Conservation (phyloP, 2,888 invertebrate genomes). For the Timema cristinae region DNA sequence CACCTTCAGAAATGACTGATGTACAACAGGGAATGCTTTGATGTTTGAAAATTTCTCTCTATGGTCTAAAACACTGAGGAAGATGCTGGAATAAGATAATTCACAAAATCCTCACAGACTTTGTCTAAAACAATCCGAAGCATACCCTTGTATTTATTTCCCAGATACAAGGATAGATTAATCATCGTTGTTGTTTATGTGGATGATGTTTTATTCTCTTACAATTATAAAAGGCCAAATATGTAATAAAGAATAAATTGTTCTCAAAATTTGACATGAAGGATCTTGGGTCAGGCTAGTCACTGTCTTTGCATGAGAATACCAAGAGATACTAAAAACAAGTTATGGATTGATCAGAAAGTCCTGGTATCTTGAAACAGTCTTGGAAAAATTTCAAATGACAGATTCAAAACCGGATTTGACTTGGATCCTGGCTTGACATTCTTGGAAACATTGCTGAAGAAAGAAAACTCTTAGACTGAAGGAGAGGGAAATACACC, state of each 20-base stretch:
- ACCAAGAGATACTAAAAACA: too few species aligned
- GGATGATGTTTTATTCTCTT: neutral
- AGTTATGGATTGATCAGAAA: too few species aligned
- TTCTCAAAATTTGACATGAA: neutral
- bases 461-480: too few species aligned
- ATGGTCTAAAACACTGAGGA: neutral
- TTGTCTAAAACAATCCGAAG: neutral
- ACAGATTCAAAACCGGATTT: too few species aligned
- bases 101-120: neutral
- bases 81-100: neutral
- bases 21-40: too few species aligned
- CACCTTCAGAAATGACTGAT: neutral
- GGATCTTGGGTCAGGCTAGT: neutral
- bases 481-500: too few species aligned
- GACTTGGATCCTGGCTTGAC: too few species aligned
- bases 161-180: neutral
- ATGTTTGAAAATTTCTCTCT: neutral
- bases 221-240: too few species aligned
- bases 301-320: neutral
- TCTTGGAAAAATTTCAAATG: too few species aligned
- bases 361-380: too few species aligned
- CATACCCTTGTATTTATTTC: neutral
- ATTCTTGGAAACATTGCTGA: too few species aligned
- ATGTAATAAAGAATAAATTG: too few species aligned
- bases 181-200: neutral